Evolutionary conservation across 2,113 vertebrate genomes (phyloP), one percentile per base, ranked within the genome.

Genomic region (Myotis brandtii): DNA sequence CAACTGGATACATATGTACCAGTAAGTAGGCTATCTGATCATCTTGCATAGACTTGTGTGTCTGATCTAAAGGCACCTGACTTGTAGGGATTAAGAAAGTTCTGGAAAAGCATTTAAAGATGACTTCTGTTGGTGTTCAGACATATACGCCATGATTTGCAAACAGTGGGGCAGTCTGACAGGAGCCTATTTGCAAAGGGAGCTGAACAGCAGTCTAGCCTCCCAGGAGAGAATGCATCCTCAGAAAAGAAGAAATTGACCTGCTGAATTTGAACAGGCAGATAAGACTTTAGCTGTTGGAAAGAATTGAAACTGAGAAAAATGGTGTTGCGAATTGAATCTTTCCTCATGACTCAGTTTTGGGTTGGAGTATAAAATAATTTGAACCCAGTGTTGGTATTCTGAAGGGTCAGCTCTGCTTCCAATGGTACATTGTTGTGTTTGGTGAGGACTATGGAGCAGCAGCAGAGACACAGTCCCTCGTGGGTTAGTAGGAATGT

Each of bases 21-120:
- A 46, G 46, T 46, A 76, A 76, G 21, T 56, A 77, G n/a, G 17
- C 81, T 54, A 34, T 54, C 37, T 59, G 37, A 18, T 2, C 14
- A 72, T 84, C 18, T 56, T 79, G 4, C 17, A 10, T 34, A 64
- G 66, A 46, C 66, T 70, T 12, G 16, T 64, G 3, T 86, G 43
- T 64, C 9, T 89, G 25, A 34, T 88, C 30, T 86, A 92, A 76
- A 95, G n/a, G 17, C 86, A 91, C 73, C 14, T 82, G 20, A 66
- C 86, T 92, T 34, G 52, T 48, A 37, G 17, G 18, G 34, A 90
- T 80, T 92, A 81, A 54, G 34, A 66, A 91, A 48, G 3, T 81
- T 80, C 40, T 95, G 34, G 23, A 54, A 75, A 18, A 70, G 3
- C 3, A 76, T 12, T 66, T 79, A 77, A 34, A 7, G 13, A 32